These are phyloP conservation scores for Lasiurus cinereus DNA, from an alignment of 2,113 vertebrate species.

Conservation along the genomic window DNA sequence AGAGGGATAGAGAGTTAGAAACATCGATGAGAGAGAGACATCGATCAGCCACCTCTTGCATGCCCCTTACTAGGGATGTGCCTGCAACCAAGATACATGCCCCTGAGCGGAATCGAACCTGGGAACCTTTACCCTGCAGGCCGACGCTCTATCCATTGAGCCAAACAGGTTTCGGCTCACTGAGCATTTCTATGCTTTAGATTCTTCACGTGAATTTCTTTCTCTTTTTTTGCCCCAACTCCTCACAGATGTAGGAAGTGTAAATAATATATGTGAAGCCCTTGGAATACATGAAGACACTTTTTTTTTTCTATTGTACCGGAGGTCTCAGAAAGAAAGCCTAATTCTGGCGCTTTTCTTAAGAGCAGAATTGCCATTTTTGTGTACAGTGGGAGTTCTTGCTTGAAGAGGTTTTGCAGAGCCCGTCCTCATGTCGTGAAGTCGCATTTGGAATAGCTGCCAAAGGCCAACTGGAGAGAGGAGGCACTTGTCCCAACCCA, in stretches of 20 bases:
- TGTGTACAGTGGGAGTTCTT: slow-evolving; percentile 55
- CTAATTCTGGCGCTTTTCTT: slow-evolving; percentile 44
- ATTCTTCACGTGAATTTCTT: background rate
- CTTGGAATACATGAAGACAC: background rate
- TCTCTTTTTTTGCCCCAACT: background rate
- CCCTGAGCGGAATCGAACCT: too few relatives aligned
- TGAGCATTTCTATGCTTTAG: background rate
- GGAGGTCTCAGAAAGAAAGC: slow-evolving; percentile 49
- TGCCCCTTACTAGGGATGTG: too few relatives aligned
- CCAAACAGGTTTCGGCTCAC: background rate
- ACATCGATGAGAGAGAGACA: too few relatives aligned
- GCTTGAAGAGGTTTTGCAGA: slow-evolving; percentile 58
- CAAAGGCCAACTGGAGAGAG: background rate
- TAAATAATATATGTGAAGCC: slow-evolving; percentile 67
- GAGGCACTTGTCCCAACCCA: accelerated
- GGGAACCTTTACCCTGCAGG: too few relatives aligned
- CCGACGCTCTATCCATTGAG: too few relatives aligned
- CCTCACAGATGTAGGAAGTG: background rate
- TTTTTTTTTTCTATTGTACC: slow-evolving; percentile 52
- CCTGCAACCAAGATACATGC: too few relatives aligned
- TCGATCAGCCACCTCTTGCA: too few relatives aligned
- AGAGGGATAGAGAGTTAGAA: too few relatives aligned
- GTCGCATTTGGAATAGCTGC: slow-evolving; percentile 54
- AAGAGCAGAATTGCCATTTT: slow-evolving; percentile 53
- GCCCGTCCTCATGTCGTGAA: background rate